phyloP scores from a whole-genome alignment of 2,888 invertebrate genomes.

The Zygaena filipendulae region DNA sequence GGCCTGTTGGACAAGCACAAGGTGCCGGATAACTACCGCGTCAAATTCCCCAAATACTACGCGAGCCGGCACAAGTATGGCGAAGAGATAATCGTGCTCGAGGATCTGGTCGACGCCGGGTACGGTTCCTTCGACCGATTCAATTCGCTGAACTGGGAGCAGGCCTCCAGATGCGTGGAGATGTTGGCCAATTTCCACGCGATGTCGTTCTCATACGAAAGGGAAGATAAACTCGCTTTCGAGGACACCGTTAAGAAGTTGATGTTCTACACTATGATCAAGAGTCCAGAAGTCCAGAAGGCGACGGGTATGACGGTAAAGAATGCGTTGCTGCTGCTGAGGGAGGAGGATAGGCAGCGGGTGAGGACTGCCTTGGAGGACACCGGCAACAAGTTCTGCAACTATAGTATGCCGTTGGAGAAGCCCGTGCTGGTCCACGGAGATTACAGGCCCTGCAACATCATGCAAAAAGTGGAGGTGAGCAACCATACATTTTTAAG shows the following conservation, averaged over 20 bases:
- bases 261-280: conserved; percentile 3
- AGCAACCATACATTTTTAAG: too few species aligned
- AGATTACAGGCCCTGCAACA: conserved; percentile 34
- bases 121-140: conserved; percentile 31
- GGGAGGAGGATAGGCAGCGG: conserved; percentile 24
- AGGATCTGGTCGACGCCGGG: conserved; percentile 31
- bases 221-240: conserved; percentile 25
- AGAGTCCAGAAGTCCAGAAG: conserved; percentile 18
- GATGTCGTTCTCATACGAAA: conserved; percentile 29
- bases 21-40: conserved; percentile 24
- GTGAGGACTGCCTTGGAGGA: conserved; percentile 18
- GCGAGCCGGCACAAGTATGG: conserved; percentile 21
- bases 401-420: conserved; percentile 17
- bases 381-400: conserved; percentile 10
- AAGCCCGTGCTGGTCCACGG: conserved; percentile 29
- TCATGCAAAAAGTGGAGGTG: conserved; percentile 20
- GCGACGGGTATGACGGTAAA: too few species aligned
- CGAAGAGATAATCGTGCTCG: conserved; percentile 36
- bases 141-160: conserved; percentile 34
- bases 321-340: conserved; percentile 18
- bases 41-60: conserved; percentile 29
- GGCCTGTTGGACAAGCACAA: conserved; percentile 24
- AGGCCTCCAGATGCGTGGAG: conserved; percentile 28
- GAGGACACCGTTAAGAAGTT: conserved; percentile 8
- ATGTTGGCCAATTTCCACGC: conserved; percentile 47